Conservation (phyloP, 2,888 invertebrate species). For the Ceratothoa steindachneri region DNA sequence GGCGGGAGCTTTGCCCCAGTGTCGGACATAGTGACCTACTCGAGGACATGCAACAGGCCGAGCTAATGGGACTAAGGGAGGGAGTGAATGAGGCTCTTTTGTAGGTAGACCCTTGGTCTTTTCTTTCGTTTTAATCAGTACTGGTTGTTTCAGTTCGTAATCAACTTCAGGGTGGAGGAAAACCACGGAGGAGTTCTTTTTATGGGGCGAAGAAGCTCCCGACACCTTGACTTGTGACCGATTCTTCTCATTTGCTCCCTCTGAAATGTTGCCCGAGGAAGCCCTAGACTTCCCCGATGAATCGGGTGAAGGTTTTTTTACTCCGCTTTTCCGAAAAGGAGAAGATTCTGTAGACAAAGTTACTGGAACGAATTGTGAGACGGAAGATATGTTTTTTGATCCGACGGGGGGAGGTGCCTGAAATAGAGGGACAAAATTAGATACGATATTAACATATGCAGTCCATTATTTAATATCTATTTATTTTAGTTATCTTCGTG, state of each 20-base stretch:
- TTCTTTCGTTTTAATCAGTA: not conserved
- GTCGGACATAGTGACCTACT: not conserved
- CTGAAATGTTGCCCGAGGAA: not conserved
- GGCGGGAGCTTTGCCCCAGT: slow-evolving; percentile 6
- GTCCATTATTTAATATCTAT: too few species aligned
- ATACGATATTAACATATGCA: too few species aligned
- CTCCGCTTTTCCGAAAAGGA: slow-evolving; percentile 18
- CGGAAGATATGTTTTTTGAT: slow-evolving; percentile 16
- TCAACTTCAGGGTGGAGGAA: not conserved
- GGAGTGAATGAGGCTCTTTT: not conserved
- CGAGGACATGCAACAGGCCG: not conserved
- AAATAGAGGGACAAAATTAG: too few species aligned
- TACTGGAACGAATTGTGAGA: slow-evolving; percentile 39
- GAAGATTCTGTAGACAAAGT: slow-evolving; percentile 29
- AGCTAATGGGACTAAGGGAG: not conserved
- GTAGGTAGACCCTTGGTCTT: not conserved
- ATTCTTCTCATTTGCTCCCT: not conserved
- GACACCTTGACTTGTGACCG: not conserved
- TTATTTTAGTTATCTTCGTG: too few species aligned
- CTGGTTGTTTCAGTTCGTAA: not conserved
- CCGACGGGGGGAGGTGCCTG: not conserved
- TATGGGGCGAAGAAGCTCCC: not conserved
- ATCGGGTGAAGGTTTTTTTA: slow-evolving; percentile 20
- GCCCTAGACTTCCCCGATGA: slow-evolving; percentile 2
- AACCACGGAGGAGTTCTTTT: not conserved